Conservation (phyloP, 2,797 vertebrate genomes). For the Myotis myotis region DNA sequence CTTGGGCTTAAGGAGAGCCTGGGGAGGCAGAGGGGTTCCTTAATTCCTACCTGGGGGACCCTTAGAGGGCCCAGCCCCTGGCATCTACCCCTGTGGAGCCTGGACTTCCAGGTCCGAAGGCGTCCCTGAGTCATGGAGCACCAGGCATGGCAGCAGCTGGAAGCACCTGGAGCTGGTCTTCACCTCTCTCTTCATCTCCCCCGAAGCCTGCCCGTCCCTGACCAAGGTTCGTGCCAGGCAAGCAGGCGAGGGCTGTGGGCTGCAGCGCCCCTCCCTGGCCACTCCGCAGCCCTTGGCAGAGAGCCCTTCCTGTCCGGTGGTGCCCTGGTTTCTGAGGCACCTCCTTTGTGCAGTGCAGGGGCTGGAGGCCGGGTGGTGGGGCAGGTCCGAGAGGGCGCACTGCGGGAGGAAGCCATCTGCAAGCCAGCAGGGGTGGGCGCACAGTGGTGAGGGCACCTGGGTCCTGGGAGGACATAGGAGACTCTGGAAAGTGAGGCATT, state of each 20-base stretch:
- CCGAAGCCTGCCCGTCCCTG: accelerated
- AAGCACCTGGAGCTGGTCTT: neutral
- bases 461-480: neutral
- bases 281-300: neutral
- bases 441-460: neutral
- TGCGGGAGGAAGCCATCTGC: neutral
- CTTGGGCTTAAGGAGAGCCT: neutral
- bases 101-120: neutral
- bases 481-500: neutral
- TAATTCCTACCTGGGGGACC: neutral
- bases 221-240: neutral
- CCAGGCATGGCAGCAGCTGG: neutral
- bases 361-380: neutral
- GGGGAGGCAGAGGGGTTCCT: neutral
- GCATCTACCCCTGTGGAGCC: neutral
- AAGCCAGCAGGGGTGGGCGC: neutral
- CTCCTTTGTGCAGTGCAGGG: neutral
- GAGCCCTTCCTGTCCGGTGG: neutral
- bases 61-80: neutral
- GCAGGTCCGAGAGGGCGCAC: accelerated
- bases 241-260: neutral
- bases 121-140: neutral
- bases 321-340: neutral
- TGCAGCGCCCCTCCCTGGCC: accelerated
- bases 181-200: accelerated